These are phyloP conservation scores for Drosophila yakuba DNA, from an alignment of 1,140 invertebrate genomes.

Conservation along the genomic window DNA sequence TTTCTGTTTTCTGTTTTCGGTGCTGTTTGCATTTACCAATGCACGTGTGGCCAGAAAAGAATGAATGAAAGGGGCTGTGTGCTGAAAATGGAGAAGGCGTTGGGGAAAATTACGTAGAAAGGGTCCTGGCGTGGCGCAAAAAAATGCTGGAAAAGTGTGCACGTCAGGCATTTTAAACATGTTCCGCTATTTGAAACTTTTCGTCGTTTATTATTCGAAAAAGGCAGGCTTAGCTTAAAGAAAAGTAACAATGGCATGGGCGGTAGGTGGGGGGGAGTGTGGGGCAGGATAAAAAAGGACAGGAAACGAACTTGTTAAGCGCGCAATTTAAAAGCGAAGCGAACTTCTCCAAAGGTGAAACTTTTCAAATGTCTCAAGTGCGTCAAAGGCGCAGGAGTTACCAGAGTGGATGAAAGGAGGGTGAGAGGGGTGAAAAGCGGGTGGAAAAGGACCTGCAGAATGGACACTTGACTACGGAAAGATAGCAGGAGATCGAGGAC, in stretches of 20 bases:
- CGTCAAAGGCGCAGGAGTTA: constrained; percentile 20
- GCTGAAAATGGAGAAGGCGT: constrained; percentile 2
- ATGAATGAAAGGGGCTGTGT: constrained; percentile 5
- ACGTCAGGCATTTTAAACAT: constrained; percentile 71
- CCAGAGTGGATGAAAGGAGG: not conserved
- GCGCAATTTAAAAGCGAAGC: constrained; percentile 39
- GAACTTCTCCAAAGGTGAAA: constrained; percentile 49
- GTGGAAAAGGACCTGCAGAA: constrained; percentile 3
- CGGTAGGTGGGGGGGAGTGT: not conserved
- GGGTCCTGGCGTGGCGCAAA: constrained; percentile 1
- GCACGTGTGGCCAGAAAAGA: constrained; percentile 40
- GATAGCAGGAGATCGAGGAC: constrained; percentile 13
- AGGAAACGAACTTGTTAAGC: constrained; percentile 47
- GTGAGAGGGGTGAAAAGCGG: not conserved
- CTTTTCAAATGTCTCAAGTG: constrained; percentile 50
- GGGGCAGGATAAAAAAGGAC: not conserved
- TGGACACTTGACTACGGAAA: constrained; percentile 11
- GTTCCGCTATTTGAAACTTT: constrained; percentile 65
- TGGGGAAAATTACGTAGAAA: not conserved
- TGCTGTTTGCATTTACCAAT: constrained; percentile 43
- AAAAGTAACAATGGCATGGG: constrained; percentile 13
- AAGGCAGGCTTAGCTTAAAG: constrained; percentile 11
- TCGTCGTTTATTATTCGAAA: constrained; percentile 60
- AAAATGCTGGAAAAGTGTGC: constrained; percentile 24
- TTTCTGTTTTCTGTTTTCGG: constrained; percentile 20